Evolutionary conservation across 1,140 invertebrate species (phyloP).

Genomic region (Temnothorax longispinosus): DNA sequence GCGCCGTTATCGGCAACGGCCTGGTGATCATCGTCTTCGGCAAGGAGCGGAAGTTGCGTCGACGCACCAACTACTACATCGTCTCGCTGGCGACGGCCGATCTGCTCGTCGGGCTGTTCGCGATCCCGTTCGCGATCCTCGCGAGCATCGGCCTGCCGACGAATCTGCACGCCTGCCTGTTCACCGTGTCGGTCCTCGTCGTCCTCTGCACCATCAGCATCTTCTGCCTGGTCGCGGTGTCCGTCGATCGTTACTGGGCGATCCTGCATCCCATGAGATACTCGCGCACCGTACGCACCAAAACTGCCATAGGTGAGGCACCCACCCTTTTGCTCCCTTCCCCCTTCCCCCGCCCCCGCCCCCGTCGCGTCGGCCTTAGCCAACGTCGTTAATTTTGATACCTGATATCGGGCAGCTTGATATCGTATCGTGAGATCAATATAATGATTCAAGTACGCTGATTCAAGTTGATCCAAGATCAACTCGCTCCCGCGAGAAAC

Average conservation of each 20-base stretch:
- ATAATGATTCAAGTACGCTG: background rate
- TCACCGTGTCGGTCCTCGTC: slow-evolving; percentile 94
- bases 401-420: background rate
- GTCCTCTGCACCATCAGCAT: slow-evolving; percentile 97
- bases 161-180: slow-evolving; percentile 93
- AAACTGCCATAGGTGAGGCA: slow-evolving; percentile 92
- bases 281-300: slow-evolving; percentile 93
- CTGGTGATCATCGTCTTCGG: slow-evolving; percentile 94
- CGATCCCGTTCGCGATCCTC: slow-evolving; percentile 95
- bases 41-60: slow-evolving; percentile 90
- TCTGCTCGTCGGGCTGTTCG: slow-evolving; percentile 91
- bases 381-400: slow-evolving; percentile 37
- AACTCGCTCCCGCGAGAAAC: background rate
- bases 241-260: slow-evolving; percentile 96
- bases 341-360: too few relatives aligned
- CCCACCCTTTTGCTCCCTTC: background rate
- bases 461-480: background rate
- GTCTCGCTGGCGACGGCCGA: slow-evolving; percentile 95
- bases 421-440: background rate
- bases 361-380: background rate
- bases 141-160: slow-evolving; percentile 91
- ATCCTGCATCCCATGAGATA: slow-evolving; percentile 96
- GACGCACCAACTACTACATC: slow-evolving; percentile 96
- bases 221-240: slow-evolving; percentile 95
- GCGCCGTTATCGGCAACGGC: slow-evolving; percentile 93